phyloP scores from a whole-genome alignment of 2,797 vertebrate genomes.

The Myioborus melanocephalus region DNA sequence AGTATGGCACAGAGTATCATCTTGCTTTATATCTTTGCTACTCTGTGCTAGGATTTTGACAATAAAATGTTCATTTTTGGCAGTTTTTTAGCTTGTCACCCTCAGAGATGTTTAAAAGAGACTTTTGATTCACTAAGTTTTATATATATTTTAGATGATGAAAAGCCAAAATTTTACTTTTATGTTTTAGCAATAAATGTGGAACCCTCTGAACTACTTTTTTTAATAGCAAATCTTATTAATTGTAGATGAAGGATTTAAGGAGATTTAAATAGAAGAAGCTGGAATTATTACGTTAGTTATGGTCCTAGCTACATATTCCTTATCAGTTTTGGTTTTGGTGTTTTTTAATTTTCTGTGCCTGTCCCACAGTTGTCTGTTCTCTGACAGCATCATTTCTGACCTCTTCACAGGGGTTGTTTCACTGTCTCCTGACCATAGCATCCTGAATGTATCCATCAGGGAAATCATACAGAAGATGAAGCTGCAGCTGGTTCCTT shows the following conservation, averaged over 20 bases:
- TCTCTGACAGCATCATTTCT: constrained; percentile 71
- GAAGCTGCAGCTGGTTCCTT: constrained; percentile 63
- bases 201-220: constrained; percentile 59
- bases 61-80: constrained; percentile 44
- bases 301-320: not conserved
- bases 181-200: constrained; percentile 68
- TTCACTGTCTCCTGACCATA: constrained; percentile 53
- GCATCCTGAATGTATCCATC: constrained; percentile 58
- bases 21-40: not conserved
- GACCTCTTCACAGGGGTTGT: constrained; percentile 67
- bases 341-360: constrained; percentile 53
- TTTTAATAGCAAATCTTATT: constrained; percentile 61
- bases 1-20: not conserved
- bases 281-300: not conserved
- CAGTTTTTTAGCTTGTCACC: constrained; percentile 53
- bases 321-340: not conserved
- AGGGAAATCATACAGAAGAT: constrained; percentile 76
- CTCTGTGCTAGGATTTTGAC: constrained; percentile 39
- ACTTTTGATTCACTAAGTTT: constrained; percentile 67
- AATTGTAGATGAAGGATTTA: constrained; percentile 75
- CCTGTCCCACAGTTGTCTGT: constrained; percentile 51
- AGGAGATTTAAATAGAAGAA: constrained; percentile 61
- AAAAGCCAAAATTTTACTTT: constrained; percentile 74
- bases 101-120: constrained; percentile 62
- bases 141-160: constrained; percentile 70